Evolutionary conservation across 2,113 vertebrate genomes (phyloP), one percentile per base, ranked within the genome.

Genomic region (Stomatorhinus ivindoensis): DNA sequence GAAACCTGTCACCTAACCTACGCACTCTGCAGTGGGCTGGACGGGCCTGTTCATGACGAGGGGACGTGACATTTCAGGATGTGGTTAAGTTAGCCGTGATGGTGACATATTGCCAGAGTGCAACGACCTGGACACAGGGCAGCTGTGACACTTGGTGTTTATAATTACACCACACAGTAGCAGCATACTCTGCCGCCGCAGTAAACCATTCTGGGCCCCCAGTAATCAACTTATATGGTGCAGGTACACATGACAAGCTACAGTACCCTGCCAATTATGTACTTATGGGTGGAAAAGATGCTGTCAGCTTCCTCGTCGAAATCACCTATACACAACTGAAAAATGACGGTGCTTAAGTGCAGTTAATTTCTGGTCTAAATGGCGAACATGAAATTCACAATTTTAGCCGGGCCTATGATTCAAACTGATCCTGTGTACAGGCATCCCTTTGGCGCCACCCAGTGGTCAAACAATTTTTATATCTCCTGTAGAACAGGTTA

Each of bases 371-470:
- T 44, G 35, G 76, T 24, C 27, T 35, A 46, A 19, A 82, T 44
- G 7, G 39, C 47, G 39, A 76, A 39, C 31, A 73, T 35, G 31
- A 73, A 73, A 84, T 11, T 6, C 35, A 83, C 27, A 27, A 51
- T 31, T 31, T 4, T 27, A 89, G 31, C 24, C 9, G 8, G 17
- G 42, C 2, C 8, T 19, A 44, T 24, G 17, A 42, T 83, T 17
- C 69, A 1, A 83, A 19, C 39, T 42, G 8, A 47, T 83, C 42
- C 82, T 46, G 39, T 13, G 47, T 80, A 82, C 17, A 51, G 69
- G 42, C 27, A 89, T 46, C 82, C 39, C 82, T 84, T 84, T 84
- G 21, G 44, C 39, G 82, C 82, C 82, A 84, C 82, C 82, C 39
- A 21, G 82, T 84, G 82, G 82, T 84, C 39, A 84, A 9, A 83